Base-by-base conservation (phyloP, 2,888 invertebrate genomes). In the Stenodera caucasica region DNA sequence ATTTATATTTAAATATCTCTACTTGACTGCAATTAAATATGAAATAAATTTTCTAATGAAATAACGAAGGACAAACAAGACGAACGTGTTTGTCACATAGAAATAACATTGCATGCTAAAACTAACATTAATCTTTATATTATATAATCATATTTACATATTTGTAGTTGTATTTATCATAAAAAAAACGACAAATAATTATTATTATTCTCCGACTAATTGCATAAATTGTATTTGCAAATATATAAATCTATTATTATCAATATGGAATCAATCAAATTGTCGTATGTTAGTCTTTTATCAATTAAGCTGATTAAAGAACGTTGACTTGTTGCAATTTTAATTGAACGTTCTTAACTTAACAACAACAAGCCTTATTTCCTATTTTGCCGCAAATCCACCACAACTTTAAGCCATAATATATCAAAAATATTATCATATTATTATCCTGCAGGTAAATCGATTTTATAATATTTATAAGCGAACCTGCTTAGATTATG, bases 261-360 rank as follows among this genome's bases (percentile, higher is more conserved):
- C 18, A 21, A 21, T 45, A 45, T 45, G 21, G 21, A 45, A 45
- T 45, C 45, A 45, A 45, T 45, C 45, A 21, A 21, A 45, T 12
- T 2, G 11, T 45, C 21, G 8, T 21, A 45, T 45, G 45, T 21
- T 12, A 40, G 15, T 45, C 45, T 18, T 45, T 45, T 45, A 45
- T 45, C 45, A 45, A 45, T 45, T 45, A 45, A 45, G 21, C 9
- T 12, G 45, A 45, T 45, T 45, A 45, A 45, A 45, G 45, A 45
- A 45, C 45, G 21, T 45, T 45, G 45, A 45, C 45, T 45, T 37
- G 32, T 35, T 45, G 45, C 45, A 45, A 45, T 45, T 45, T 45
- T 45, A 45, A 45, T 45, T 45, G 9, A 15, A 18, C 14, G 35
- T 14, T 35, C 14, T 14, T 14, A 18, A 40, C 37, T n/a, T n/a